Percentiles rank a stretch among this genome's conserved stretches.
These are phyloP conservation scores for Archaeoteleia sp. DNA, from an alignment of 2,888 invertebrate genomes.

Conservation along the genomic window DNA sequence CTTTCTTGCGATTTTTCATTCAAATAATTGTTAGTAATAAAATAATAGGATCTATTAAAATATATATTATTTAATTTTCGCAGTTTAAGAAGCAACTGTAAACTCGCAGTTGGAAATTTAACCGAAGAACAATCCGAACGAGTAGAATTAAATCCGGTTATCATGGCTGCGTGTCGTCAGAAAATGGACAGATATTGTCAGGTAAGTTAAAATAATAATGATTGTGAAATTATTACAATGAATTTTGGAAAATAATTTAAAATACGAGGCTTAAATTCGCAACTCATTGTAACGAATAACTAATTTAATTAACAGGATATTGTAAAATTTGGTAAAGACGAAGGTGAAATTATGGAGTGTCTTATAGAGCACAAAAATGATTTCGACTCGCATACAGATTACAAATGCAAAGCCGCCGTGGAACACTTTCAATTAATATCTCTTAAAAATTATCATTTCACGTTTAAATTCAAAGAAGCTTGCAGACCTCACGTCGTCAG, in stretches of 20 bases:
- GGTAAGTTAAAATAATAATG: conserved; percentile 59
- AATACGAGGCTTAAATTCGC: neutral
- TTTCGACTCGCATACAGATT: conserved; percentile 84
- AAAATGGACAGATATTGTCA: conserved; percentile 87
- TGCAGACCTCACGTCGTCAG: conserved; percentile 87
- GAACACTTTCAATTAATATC: conserved; percentile 98
- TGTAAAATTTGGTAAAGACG: conserved; percentile 82
- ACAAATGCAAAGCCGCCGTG: conserved; percentile 92
- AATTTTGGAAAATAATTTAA: too few relatives aligned
- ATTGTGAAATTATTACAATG: too few relatives aligned
- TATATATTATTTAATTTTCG: conserved; percentile 31
- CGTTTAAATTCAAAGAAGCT: conserved; percentile 94
- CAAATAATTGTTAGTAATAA: too few relatives aligned
- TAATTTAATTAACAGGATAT: conserved; percentile 73
- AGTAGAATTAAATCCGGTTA: conserved; percentile 91
- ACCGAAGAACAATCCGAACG: conserved; percentile 94
- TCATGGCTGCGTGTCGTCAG: conserved; percentile 87
- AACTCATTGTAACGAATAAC: conserved; percentile 1
- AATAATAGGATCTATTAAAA: too few relatives aligned
- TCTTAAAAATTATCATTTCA: conserved; percentile 94
- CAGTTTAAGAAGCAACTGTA: conserved; percentile 78
- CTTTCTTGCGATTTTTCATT: too few relatives aligned
- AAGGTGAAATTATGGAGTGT: conserved; percentile 95
- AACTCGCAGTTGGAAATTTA: conserved; percentile 85
- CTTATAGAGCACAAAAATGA: conserved; percentile 94